Percentiles rank a stretch among this genome's conserved stretches.
Conservation (phyloP, 2,797 vertebrate genomes). For the Remorina albescens region DNA sequence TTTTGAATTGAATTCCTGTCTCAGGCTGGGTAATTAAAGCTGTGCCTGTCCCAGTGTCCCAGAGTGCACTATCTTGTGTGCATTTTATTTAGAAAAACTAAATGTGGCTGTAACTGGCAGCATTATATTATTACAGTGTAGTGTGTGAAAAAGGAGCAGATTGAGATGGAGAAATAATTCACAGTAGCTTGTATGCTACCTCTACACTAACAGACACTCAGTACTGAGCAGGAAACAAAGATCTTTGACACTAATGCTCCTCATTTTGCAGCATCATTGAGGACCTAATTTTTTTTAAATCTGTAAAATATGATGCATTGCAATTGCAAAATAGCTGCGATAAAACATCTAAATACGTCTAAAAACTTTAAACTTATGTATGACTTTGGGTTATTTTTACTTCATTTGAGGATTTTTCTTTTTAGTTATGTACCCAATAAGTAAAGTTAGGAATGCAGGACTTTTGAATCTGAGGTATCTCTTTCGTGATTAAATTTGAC, state of each 20-base stretch:
- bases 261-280: background rate
- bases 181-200: background rate
- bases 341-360: no score
- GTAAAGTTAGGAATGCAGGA: background rate
- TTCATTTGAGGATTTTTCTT: no score
- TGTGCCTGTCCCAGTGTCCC: conserved; percentile 67
- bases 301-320: background rate
- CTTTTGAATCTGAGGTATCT: background rate
- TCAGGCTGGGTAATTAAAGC: conserved; percentile 80
- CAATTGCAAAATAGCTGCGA: no score
- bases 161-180: background rate
- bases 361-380: no score
- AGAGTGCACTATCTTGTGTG: conserved; percentile 53
- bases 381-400: no score
- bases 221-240: background rate
- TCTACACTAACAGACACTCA: background rate
- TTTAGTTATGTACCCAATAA: background rate
- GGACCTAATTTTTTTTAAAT: background rate
- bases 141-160: background rate
- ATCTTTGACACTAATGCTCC: background rate
- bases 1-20: conserved; percentile 79
- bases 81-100: conserved; percentile 67
- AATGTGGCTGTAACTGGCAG: conserved; percentile 55
- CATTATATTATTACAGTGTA: conserved; percentile 23
- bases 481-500: background rate